A percentile compares a stretch with the other conserved stretches of the same genome.
These are phyloP conservation scores for Mohoua ochrocephala DNA, from an alignment of 2,113 vertebrate species.

Conservation along the genomic window DNA sequence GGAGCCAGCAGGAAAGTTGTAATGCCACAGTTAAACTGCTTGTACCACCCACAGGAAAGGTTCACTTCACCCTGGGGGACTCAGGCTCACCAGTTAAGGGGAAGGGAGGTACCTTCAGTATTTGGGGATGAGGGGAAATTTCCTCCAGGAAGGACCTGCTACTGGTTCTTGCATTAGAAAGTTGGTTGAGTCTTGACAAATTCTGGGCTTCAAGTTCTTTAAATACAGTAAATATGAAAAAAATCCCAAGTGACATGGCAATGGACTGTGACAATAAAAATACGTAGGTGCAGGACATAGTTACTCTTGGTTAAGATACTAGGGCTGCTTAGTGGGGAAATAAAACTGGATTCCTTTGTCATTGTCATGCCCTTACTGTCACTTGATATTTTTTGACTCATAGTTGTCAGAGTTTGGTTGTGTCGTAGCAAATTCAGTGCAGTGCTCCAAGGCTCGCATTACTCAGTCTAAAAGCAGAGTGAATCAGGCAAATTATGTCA, in stretches of 20 bases:
- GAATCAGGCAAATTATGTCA: background rate
- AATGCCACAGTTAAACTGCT: background rate
- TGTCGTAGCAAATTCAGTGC: background rate
- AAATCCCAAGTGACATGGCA: background rate
- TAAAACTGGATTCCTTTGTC: background rate
- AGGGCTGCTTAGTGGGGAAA: background rate
- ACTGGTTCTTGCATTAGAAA: background rate
- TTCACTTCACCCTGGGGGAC: background rate
- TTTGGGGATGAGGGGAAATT: background rate
- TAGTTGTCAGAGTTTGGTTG: background rate
- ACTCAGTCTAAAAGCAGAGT: background rate
- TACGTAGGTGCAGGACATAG: fast-evolving
- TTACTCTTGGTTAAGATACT: background rate
- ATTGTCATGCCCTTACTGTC: background rate
- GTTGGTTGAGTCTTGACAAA: background rate
- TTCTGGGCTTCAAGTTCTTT: background rate
- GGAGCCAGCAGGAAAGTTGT: background rate
- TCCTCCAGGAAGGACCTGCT: background rate
- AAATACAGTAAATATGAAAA: background rate
- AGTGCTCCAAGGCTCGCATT: background rate
- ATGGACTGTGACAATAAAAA: background rate
- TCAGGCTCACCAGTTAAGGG: background rate
- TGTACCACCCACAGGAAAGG: background rate
- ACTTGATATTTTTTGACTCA: background rate
- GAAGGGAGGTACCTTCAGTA: background rate